These are phyloP conservation scores for Tragelaphus strepsiceros DNA, from an alignment of 2,113 vertebrate genomes.

Conservation along the genomic window DNA sequence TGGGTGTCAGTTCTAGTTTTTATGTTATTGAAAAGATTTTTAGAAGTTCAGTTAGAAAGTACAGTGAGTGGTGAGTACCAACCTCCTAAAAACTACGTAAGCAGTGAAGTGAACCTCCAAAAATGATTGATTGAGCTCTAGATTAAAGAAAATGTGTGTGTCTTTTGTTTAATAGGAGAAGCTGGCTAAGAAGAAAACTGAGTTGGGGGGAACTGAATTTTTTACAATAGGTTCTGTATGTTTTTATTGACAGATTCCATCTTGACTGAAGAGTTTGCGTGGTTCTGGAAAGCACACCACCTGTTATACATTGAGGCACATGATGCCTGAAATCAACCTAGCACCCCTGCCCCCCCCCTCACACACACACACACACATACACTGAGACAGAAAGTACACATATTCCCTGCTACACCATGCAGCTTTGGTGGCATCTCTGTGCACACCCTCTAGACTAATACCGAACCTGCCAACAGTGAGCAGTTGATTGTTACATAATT, in stretches of 20 bases:
- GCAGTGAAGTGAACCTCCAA: background rate
- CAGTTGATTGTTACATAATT: background rate
- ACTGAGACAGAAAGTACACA: background rate
- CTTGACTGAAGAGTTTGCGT: background rate
- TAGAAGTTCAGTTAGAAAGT: background rate
- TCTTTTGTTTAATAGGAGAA: background rate
- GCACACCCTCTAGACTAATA: background rate
- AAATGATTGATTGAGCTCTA: background rate
- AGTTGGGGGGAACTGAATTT: background rate
- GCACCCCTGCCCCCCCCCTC: background rate
- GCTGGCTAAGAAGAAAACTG: background rate
- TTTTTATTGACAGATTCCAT: background rate
- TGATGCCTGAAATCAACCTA: background rate
- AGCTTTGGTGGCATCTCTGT: background rate
- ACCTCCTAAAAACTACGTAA: background rate
- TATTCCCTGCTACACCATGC: background rate
- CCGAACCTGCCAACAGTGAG: background rate
- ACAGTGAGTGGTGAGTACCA: background rate
- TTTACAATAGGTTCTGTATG: background rate
- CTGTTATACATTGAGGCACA: background rate
- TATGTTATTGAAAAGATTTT: background rate
- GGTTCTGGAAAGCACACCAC: background rate
- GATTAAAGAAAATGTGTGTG: background rate
- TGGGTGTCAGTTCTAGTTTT: background rate
- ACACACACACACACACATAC: too few species aligned